These are phyloP conservation scores for Perognathus longimembris DNA, from an alignment of 2,113 vertebrate genomes.

Conservation along the genomic window DNA sequence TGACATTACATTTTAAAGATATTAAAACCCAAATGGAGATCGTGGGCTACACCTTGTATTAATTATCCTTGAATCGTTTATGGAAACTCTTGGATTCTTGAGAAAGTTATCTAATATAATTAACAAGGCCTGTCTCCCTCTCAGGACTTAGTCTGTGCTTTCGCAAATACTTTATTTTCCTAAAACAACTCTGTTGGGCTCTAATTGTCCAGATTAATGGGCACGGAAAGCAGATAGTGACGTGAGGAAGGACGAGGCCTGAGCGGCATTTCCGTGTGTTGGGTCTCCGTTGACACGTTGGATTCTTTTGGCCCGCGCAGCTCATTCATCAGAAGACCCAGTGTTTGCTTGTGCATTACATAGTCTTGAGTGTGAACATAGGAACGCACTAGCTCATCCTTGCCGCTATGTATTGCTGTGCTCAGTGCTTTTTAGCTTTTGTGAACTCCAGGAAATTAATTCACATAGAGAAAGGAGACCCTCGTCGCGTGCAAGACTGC, in stretches of 20 bases:
- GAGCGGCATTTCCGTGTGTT: background rate
- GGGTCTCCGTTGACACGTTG: background rate
- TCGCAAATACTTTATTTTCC: conserved; percentile 66
- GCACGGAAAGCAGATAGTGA: background rate
- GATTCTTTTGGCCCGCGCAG: conserved; percentile 20
- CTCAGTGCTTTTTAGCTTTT: background rate
- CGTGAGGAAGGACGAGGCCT: background rate
- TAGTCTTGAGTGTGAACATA: conserved; percentile 37
- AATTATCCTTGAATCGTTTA: conserved; percentile 65
- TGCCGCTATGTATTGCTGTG: background rate
- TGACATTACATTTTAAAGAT: conserved; percentile 66
- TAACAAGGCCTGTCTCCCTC: conserved; percentile 66
- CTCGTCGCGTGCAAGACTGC: background rate
- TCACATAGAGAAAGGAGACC: conserved; percentile 45
- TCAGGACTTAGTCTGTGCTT: conserved; percentile 33
- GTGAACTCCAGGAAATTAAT: background rate
- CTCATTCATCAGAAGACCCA: conserved; percentile 47
- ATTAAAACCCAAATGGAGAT: conserved; percentile 69
- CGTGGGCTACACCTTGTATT: conserved; percentile 69
- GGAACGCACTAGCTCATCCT: background rate
- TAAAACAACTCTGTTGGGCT: conserved; percentile 39
- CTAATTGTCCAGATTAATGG: conserved; percentile 44
- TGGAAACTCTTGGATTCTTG: conserved; percentile 68
- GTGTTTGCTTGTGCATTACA: conserved; percentile 6
- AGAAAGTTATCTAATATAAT: conserved; percentile 70